These are phyloP conservation scores for Parnassius mnemosyne DNA, from an alignment of 2,888 invertebrate species.

Conservation along the genomic window DNA sequence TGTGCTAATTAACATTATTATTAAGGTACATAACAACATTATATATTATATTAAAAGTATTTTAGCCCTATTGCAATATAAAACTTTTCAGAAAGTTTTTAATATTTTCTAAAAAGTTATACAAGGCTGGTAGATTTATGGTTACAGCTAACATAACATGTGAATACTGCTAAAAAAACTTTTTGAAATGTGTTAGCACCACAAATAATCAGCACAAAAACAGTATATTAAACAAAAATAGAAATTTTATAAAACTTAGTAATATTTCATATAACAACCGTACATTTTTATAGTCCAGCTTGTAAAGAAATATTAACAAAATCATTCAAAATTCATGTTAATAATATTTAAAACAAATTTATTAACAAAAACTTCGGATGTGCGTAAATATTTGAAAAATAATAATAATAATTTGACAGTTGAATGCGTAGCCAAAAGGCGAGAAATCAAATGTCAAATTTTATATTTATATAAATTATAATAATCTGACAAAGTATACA, in stretches of 20 bases:
- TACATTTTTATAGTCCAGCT: constrained; percentile 22
- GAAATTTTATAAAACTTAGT: constrained; percentile 20
- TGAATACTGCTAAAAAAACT: not conserved
- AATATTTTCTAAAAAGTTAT: constrained; percentile 16
- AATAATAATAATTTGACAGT: constrained; percentile 14
- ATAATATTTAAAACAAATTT: not conserved
- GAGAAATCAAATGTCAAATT: constrained; percentile 12
- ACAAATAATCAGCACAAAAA: constrained; percentile 16
- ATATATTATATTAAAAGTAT: too few species aligned
- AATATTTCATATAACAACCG: constrained; percentile 22
- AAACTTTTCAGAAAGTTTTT: too few species aligned
- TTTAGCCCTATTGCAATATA: too few species aligned
- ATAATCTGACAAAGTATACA: constrained; percentile 6
- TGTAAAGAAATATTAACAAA: constrained; percentile 18
- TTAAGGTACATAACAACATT: too few species aligned
- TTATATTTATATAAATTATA: constrained; percentile 2
- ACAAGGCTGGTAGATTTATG: not conserved
- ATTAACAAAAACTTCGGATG: not conserved
- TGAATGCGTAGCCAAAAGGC: constrained; percentile 3
- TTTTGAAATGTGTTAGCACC: not conserved
- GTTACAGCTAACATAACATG: not conserved
- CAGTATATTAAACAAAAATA: constrained; percentile 17
- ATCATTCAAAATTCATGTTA: constrained; percentile 1
- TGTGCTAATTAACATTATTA: not conserved
- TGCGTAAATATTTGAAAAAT: not conserved